These are phyloP conservation scores for Spheniscus humboldti DNA, from an alignment of 2,797 vertebrate genomes.

Conservation along the genomic window DNA sequence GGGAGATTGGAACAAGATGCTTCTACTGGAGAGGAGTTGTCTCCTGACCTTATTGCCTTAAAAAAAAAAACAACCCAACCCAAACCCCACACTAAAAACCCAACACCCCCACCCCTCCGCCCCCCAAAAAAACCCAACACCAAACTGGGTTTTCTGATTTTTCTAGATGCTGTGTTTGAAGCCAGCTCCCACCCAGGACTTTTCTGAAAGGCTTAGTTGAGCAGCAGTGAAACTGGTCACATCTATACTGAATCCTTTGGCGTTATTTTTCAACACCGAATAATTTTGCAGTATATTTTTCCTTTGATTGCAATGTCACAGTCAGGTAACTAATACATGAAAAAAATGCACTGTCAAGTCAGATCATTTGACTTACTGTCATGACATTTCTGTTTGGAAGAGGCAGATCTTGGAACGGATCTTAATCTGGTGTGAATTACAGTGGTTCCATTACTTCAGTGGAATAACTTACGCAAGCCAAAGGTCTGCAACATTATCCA, in stretches of 20 bases:
- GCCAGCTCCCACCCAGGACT: not conserved
- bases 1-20: not conserved
- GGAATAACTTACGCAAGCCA: not conserved
- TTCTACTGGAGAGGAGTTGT: not conserved
- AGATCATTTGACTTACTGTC: not conserved
- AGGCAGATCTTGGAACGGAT: not conserved
- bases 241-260: not conserved
- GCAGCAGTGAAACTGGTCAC: not conserved
- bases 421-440: not conserved
- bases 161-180: not conserved
- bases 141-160: not conserved
- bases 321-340: not conserved
- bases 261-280: not conserved
- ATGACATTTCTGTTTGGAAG: not conserved
- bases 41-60: not conserved
- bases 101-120: too few species aligned
- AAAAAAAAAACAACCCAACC: not conserved
- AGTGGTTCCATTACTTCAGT: not conserved
- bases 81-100: not conserved
- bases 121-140: too few species aligned
- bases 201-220: not conserved
- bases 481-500: not conserved
- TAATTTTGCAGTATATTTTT: not conserved
- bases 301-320: not conserved
- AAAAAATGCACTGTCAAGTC: not conserved